Conservation (phyloP, 2,113 vertebrate genomes). For the Rhadina sibilatrix region DNA sequence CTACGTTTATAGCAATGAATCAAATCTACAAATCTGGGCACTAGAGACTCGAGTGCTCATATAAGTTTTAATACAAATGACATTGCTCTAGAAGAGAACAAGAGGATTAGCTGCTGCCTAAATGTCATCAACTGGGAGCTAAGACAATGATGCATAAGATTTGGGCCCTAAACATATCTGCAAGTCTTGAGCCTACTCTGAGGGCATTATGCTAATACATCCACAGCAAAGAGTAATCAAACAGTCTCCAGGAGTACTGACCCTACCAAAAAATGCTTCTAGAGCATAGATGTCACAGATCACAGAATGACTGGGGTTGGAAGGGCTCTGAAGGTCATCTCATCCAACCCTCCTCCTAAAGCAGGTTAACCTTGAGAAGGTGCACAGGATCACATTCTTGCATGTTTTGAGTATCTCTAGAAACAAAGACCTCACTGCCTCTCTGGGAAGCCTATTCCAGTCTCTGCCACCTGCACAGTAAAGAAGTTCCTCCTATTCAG, state of each 20-base stretch:
- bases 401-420: neutral
- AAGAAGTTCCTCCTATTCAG: neutral
- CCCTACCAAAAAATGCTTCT: neutral
- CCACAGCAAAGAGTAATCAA: neutral
- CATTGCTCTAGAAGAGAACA: neutral
- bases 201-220: neutral
- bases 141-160: neutral
- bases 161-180: neutral
- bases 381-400: neutral
- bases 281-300: neutral
- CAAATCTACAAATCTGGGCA: neutral
- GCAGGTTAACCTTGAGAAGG: neutral
- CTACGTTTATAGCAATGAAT: neutral
- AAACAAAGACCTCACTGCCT: neutral
- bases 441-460: neutral
- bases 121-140: neutral
- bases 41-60: neutral
- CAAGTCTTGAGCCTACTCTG: neutral
- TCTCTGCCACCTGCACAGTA: neutral
- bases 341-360: neutral
- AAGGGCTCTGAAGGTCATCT: neutral
- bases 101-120: neutral
- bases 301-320: neutral
- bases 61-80: neutral
- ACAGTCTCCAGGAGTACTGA: neutral